These are phyloP conservation scores for Camelus bactrianus DNA, from an alignment of 2,113 vertebrate genomes.

Conservation along the genomic window DNA sequence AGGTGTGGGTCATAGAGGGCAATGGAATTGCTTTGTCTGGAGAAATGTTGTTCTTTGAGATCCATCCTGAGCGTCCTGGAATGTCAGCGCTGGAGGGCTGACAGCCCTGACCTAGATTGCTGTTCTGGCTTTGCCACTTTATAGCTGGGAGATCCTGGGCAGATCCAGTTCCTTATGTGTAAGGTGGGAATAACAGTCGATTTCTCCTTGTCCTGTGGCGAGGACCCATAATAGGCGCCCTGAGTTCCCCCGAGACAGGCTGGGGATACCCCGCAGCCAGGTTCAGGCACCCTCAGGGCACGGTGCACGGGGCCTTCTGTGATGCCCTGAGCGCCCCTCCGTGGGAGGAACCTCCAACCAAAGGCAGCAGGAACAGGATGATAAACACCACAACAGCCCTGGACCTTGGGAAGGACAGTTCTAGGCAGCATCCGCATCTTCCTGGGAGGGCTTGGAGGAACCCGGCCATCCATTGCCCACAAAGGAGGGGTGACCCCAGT, in stretches of 20 bases:
- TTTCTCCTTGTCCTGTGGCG: background rate
- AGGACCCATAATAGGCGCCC: no score
- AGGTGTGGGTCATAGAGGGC: background rate
- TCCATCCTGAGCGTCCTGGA: background rate
- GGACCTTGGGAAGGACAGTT: background rate
- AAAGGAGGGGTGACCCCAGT: background rate
- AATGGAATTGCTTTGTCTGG: background rate
- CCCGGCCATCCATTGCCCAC: no score
- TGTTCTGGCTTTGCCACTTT: background rate
- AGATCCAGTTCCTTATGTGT: background rate
- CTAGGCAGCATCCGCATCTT: background rate
- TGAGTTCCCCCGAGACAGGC: no score
- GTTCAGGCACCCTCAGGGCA: background rate
- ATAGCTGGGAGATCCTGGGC: background rate
- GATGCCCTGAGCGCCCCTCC: background rate
- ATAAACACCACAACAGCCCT: background rate
- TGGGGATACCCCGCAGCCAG: rapidly evolving
- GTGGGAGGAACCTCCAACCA: background rate
- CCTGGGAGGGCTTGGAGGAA: background rate
- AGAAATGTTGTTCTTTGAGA: background rate
- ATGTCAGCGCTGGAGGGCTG: background rate
- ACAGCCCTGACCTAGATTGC: background rate
- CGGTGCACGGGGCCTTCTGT: no score
- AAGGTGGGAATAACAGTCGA: background rate
- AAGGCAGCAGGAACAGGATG: background rate